Conservation (phyloP, 2,113 vertebrate species). For the Gadus chalcogrammus region DNA sequence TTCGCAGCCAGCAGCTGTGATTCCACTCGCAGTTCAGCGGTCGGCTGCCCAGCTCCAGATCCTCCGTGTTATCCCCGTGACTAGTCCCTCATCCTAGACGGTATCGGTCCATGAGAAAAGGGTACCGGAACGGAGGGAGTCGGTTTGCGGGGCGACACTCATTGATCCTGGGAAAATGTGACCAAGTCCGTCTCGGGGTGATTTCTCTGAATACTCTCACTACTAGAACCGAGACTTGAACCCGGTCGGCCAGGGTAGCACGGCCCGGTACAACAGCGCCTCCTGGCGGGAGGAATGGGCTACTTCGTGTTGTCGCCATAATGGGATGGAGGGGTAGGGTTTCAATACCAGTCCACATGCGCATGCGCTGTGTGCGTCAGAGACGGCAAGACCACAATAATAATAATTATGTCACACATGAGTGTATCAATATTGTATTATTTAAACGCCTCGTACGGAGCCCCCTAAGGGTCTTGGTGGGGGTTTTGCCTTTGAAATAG, state of each 20-base stretch:
- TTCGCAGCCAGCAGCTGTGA: conserved; percentile 67
- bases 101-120: too few species aligned
- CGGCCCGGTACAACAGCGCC: conserved; percentile 37
- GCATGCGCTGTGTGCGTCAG: not conserved
- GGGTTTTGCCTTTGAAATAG: too few species aligned
- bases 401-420: too few species aligned
- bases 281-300: conserved; percentile 57
- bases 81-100: conserved; percentile 64
- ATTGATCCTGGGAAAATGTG: conserved; percentile 57
- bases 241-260: not conserved
- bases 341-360: conserved; percentile 25
- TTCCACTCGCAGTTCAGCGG: conserved; percentile 62
- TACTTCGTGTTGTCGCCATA: conserved; percentile 44
- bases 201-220: conserved; percentile 55
- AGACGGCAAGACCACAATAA: too few species aligned
- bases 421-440: too few species aligned
- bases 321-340: conserved; percentile 47
- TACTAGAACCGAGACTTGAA: conserved; percentile 20
- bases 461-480: too few species aligned
- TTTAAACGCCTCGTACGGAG: too few species aligned
- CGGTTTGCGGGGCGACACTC: conserved; percentile 34
- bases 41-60: conserved; percentile 43
- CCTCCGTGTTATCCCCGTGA: conserved; percentile 33
- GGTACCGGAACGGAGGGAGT: too few species aligned
- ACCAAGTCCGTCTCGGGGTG: conserved; percentile 52